Conservation (phyloP, 2,113 vertebrate species). For the Hippolais icterina region DNA sequence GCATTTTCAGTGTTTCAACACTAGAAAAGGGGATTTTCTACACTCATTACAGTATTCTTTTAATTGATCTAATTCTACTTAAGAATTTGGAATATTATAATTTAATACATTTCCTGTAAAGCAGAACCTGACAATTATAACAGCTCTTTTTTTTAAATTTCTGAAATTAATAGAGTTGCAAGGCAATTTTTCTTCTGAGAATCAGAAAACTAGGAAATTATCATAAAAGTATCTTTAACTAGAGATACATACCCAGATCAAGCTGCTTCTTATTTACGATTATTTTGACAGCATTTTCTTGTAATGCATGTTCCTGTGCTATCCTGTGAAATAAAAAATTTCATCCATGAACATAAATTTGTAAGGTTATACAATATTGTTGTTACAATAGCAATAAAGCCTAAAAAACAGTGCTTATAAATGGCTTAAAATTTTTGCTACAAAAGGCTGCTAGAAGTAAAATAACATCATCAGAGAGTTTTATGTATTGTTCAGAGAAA, state of each 20-base stretch:
- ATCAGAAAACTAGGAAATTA: not conserved
- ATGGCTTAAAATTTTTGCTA: not conserved
- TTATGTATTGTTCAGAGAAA: not conserved
- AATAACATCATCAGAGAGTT: not conserved
- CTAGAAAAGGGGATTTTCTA: not conserved
- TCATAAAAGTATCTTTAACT: not conserved
- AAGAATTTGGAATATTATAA: not conserved
- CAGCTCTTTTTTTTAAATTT: not conserved
- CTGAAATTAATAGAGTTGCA: not conserved
- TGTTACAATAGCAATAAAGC: not conserved
- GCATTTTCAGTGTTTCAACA: not conserved
- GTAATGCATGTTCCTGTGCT: constrained; percentile 75
- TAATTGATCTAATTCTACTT: not conserved
- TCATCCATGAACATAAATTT: not conserved
- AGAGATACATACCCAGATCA: constrained; percentile 74
- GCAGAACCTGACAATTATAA: not conserved
- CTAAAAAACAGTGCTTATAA: not conserved
- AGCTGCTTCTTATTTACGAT: constrained; percentile 82
- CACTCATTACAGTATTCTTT: not conserved
- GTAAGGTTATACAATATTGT: not conserved
- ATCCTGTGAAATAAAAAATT: constrained; percentile 73
- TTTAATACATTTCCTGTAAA: not conserved
- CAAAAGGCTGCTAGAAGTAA: not conserved
- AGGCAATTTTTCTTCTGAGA: not conserved
- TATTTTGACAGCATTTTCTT: constrained; percentile 80